Evolutionary conservation across 1,140 invertebrate species (phyloP).

Genomic region (Helicoverpa zea): DNA sequence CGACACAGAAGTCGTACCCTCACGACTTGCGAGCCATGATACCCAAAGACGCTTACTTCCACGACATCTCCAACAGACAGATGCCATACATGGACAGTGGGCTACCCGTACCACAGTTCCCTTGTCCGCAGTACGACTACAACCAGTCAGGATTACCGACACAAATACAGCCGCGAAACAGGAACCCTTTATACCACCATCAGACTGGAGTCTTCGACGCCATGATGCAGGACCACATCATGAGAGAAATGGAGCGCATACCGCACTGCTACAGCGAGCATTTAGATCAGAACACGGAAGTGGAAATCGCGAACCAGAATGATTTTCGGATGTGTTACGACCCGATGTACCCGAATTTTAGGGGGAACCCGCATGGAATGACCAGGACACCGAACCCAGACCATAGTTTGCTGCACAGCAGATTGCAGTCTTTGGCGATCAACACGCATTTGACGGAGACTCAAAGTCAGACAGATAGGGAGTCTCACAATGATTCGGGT

Average conservation of each 20-base stretch:
- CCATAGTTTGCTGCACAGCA: constrained; percentile 78
- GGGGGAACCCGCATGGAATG: constrained; percentile 67
- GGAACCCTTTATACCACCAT: constrained; percentile 82
- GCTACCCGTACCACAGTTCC: constrained; percentile 67
- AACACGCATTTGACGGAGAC: constrained; percentile 85
- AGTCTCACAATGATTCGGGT: constrained; percentile 92
- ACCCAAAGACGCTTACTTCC: constrained; percentile 88
- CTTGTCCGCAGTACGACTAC: constrained; percentile 69
- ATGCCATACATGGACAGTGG: constrained; percentile 77
- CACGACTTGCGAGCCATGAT: constrained; percentile 78
- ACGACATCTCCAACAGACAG: constrained; percentile 87
- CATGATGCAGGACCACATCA: constrained; percentile 86
- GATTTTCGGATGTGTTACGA: constrained; percentile 71
- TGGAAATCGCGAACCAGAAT: constrained; percentile 83
- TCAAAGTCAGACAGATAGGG: constrained; percentile 87
- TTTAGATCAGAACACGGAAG: constrained; percentile 82
- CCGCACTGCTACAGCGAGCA: constrained; percentile 84
- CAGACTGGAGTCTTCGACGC: constrained; percentile 83
- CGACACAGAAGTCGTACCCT: constrained; percentile 62
- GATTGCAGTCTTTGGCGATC: constrained; percentile 83
- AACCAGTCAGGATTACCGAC: constrained; percentile 72
- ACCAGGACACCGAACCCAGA: constrained; percentile 76
- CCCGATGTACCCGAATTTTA: constrained; percentile 72
- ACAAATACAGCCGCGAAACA: constrained; percentile 74
- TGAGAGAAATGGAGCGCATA: constrained; percentile 83